Evolutionary conservation across 2,113 vertebrate genomes (phyloP), one percentile per base, ranked within the genome.

Genomic region (Probosciger aterrimus): DNA sequence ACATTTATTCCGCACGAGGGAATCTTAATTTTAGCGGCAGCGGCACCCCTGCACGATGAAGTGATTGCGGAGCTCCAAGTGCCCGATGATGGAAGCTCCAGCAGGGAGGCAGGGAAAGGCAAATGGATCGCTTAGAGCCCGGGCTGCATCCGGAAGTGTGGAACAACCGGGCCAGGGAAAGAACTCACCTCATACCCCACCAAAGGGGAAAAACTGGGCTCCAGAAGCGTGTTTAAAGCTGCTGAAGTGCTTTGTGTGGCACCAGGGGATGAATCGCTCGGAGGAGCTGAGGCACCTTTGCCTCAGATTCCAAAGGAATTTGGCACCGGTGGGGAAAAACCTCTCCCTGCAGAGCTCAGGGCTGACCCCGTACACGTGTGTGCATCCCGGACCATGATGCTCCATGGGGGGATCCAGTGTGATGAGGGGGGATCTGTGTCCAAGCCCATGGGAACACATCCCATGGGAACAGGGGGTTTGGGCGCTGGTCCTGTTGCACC

Each of bases 401-500:
- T 64, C 55, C 16, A 0, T 3, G 11, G 53, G 22, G 25, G 5
- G 2, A 19, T 9, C 10, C 25, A 4, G 23, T 8, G 41, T 25
- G 18, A 19, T 2, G 33, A 23, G 19, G 1, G 13, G 12, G 65
- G 57, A 5, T 33, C 31, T 0, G 3, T 19, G 62, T 23, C 24
- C 9, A 3, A 39, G 25, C 4, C 18, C 14, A 69, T 7, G 55
- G 49, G 41, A 76, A 23, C 30, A 7, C 0, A 18, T 10, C 65
- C 44, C 3, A 33, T 1, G 14, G 28, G 50, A 4, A 28, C 0
- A 2, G 2, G 49, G 41, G 53, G 22, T 24, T 86, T 0, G 20
- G 59, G 52, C 4, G n/a, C 3, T 7, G 64, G 6, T 39, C 43
- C 71, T 49, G 88, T 53, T 13, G 82, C 68, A 6, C 4, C 39